Conservation (phyloP, 2,113 vertebrate species). For the Indri indri region DNA sequence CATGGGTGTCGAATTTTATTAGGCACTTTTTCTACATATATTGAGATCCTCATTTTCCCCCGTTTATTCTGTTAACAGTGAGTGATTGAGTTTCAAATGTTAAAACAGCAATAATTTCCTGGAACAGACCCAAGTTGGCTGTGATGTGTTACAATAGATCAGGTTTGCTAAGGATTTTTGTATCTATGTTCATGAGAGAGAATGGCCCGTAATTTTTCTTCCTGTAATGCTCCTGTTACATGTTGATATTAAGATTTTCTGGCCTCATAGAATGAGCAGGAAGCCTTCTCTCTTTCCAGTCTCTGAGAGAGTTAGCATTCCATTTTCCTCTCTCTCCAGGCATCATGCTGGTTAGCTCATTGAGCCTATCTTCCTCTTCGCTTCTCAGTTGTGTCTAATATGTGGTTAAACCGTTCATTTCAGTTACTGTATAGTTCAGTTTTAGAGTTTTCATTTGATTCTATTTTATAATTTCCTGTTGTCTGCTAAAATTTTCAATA, state of each 20-base stretch:
- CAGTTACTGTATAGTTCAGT: not conserved
- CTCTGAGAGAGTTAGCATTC: not conserved
- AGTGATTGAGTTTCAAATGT: not conserved
- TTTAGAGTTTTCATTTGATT: not conserved
- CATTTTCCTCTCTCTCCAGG: not conserved
- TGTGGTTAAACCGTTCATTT: not conserved
- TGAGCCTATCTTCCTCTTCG: not conserved
- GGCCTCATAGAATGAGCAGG: not conserved
- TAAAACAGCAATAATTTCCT: not conserved
- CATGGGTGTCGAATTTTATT: not conserved
- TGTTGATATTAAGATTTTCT: not conserved
- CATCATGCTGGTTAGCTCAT: not conserved
- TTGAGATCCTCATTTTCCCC: not conserved
- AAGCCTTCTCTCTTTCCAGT: not conserved
- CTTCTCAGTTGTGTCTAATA: not conserved
- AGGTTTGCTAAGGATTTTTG: not conserved
- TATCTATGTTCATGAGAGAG: not conserved
- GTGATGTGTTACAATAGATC: not conserved
- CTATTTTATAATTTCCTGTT: not conserved
- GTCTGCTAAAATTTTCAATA: not conserved
- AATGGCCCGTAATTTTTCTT: not conserved
- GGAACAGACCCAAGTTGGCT: not conserved
- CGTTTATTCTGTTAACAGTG: not conserved
- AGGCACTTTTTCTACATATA: not conserved
- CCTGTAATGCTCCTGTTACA: not conserved